phyloP scores from a whole-genome alignment of 2,888 invertebrate species.

The Eupelmus urozonus region DNA sequence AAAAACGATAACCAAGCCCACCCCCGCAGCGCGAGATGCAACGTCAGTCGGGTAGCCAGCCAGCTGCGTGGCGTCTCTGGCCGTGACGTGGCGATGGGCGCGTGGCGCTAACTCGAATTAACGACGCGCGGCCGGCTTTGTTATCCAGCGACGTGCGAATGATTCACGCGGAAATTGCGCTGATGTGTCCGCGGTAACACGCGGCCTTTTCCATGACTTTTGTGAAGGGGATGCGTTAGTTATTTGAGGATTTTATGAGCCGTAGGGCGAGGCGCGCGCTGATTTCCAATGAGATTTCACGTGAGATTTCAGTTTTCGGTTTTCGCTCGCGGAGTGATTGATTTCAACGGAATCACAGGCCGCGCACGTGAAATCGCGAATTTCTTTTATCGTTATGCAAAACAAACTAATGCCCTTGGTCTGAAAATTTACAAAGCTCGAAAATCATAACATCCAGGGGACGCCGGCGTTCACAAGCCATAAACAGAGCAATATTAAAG shows the following conservation, averaged over 20 bases:
- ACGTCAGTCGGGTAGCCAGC: neutral
- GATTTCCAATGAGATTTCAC: neutral
- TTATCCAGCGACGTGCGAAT: neutral
- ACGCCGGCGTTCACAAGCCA: too few species aligned
- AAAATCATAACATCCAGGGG: too few species aligned
- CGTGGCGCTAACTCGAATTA: conserved; percentile 1
- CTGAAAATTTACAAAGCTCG: too few species aligned
- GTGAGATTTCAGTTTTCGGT: neutral
- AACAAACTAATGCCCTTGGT: too few species aligned
- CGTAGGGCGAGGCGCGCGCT: too few species aligned
- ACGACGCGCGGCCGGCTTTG: neutral
- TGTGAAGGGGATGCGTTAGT: too few species aligned
- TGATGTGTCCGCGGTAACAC: neutral
- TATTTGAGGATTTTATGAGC: too few species aligned
- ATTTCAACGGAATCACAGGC: too few species aligned
- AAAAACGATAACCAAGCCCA: neutral
- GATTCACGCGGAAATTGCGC: neutral
- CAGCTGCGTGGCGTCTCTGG: neutral
- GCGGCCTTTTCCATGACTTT: neutral
- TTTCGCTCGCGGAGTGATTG: too few species aligned
- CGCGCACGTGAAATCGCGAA: neutral
- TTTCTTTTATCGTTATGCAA: neutral
- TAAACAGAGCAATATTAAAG: too few species aligned
- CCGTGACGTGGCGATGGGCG: neutral
- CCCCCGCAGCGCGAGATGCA: neutral